Evolutionary conservation across 2,888 invertebrate genomes (phyloP).

Genomic region (Acronicta aceris): DNA sequence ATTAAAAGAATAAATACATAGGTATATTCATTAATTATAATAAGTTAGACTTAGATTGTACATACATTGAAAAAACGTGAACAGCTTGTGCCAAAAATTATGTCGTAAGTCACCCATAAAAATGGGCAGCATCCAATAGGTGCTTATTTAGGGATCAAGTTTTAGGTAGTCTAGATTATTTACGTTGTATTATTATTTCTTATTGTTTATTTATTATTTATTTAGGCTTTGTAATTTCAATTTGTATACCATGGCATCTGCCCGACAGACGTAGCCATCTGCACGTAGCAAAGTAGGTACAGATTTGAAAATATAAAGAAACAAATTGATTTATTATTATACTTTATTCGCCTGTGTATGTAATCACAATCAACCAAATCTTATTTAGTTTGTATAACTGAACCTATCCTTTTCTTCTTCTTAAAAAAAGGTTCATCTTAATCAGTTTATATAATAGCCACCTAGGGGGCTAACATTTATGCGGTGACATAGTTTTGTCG

Average conservation of each 20-base stretch:
- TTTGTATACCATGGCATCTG: neutral
- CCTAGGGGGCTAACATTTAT: too few species aligned
- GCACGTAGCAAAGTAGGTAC: neutral
- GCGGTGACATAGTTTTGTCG: too few species aligned
- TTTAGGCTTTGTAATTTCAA: neutral
- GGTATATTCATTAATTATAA: neutral
- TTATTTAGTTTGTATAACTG: too few species aligned
- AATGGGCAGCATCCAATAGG: conserved; percentile 38
- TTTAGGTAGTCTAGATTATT: conserved; percentile 14
- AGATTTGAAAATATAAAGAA: neutral
- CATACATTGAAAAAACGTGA: conserved; percentile 65
- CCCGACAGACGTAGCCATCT: neutral
- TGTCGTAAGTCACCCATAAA: conserved; percentile 19
- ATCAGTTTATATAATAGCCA: too few species aligned
- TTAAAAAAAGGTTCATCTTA: too few species aligned
- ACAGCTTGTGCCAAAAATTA: conserved; percentile 73
- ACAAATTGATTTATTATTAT: too few species aligned
- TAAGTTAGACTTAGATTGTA: conserved; percentile 50
- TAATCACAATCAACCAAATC: too few species aligned
- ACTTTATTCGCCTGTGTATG: too few species aligned
- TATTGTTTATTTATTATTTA: conserved; percentile 4
- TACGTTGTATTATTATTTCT: neutral
- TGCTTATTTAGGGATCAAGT: conserved; percentile 32
- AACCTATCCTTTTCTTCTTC: too few species aligned
- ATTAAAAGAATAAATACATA: too few species aligned